Evolutionary conservation across 2,888 invertebrate species (phyloP), one percentile per base, ranked within the genome.

Genomic region (Erebia ligea): DNA sequence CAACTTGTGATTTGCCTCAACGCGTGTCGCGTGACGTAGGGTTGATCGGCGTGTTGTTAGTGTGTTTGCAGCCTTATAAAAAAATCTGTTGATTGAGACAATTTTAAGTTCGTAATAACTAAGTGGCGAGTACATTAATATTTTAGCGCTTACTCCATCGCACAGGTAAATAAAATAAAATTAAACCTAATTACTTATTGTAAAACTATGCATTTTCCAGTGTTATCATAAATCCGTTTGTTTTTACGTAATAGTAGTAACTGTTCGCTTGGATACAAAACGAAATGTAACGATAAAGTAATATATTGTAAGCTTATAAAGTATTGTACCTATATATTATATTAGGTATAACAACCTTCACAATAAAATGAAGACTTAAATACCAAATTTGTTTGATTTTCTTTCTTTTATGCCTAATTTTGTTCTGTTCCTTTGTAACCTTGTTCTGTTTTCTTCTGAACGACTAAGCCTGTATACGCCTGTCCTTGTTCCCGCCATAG

Each of bases 291-390:
- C 80, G 79, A 83, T 73, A 90, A 90, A 90, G 90, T 91, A 89
- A 91, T 90, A 89, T 81, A 81, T 86, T 87, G 79, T 91, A 92
- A 90, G 91, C 90, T 91, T 91, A 72, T 74, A 74, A 71, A 70
- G 61, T 74, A 85, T 86, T 87, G 83, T 89, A 90, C 86, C 84
- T 86, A 86, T 89, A 89, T 82, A 89, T 89, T 87, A 88, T 89
- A 87, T 83, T 92, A 91, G 91, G 89, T 86, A 34, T 34, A 86
- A 89, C 84, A 86, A 87, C 86, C 87, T 92, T 92, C 90, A 92
- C 91, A 91, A 91, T 92, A 92, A 91, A 92, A 91, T 90, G 90
- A 91, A 91, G 91, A 91, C 91, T 92, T 88, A 88, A 89, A 86
- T 84, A 69, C 59, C 19, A n/a, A 80, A 75, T 78, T 76, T 66